These are phyloP conservation scores for Acleris laterana DNA, from an alignment of 2,888 invertebrate species.

Conservation along the genomic window DNA sequence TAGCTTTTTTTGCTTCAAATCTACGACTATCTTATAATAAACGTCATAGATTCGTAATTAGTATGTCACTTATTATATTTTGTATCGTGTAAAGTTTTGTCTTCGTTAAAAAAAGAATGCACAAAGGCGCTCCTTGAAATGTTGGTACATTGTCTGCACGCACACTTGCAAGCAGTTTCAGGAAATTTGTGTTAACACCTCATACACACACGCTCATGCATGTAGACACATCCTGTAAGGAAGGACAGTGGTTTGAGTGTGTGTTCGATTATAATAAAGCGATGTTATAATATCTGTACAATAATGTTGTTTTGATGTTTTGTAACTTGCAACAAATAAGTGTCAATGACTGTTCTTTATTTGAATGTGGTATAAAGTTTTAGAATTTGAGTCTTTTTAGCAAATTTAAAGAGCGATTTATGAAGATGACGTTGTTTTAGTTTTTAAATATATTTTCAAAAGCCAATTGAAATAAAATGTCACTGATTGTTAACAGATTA, in stretches of 20 bases:
- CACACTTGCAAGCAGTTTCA: conserved; percentile 39
- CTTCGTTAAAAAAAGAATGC: neutral
- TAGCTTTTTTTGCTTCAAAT: conserved; percentile 21
- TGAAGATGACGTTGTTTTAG: no score
- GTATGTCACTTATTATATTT: neutral
- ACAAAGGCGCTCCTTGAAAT: conserved; percentile 14
- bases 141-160: conserved; percentile 33
- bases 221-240: conserved; percentile 41
- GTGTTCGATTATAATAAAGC: conserved; percentile 44
- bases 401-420: no score
- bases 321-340: conserved; percentile 47
- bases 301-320: conserved; percentile 46
- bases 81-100: neutral
- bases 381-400: neutral
- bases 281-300: conserved; percentile 39
- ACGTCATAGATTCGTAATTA: conserved; percentile 5
- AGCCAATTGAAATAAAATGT: no score
- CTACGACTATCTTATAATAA: neutral
- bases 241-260: conserved; percentile 41
- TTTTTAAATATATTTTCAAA: no score
- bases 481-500: no score
- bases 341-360: conserved; percentile 25
- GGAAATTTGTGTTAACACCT: conserved; percentile 38
- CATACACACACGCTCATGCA: conserved; percentile 23
- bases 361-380: neutral